Percentiles rank a stretch among this genome's conserved stretches.
Conservation (phyloP, 2,888 invertebrate species). For the Amblyteles armatorius region DNA sequence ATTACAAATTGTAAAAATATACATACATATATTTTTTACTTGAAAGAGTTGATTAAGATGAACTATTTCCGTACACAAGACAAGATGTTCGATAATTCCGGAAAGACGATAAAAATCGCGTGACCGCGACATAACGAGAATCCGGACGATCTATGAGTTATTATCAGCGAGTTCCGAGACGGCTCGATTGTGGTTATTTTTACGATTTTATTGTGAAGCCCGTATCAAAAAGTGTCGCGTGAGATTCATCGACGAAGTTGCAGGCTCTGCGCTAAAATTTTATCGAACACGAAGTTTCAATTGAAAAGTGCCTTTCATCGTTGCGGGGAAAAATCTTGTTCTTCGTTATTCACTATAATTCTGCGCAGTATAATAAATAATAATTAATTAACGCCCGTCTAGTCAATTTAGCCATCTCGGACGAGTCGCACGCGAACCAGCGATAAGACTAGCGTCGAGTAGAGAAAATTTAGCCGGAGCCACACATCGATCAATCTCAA, state of each 20-base stretch:
- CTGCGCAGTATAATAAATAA: not conserved
- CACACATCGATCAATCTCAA: conserved; percentile 36
- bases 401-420: conserved; percentile 56
- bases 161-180: conserved; percentile 18
- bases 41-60: not conserved
- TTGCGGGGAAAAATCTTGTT: not conserved
- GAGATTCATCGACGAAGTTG: conserved; percentile 7
- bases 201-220: not conserved
- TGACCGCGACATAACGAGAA: not conserved
- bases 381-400: conserved; percentile 47
- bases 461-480: conserved; percentile 2
- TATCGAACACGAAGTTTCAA: not conserved
- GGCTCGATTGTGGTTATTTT: conserved; percentile 2
- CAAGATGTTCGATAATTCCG: not conserved
- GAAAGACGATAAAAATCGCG: not conserved
- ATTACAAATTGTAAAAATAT: not conserved
- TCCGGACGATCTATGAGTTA: not conserved
- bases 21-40: not conserved
- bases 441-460: conserved; percentile 46
- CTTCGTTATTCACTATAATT: not conserved
- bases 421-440: conserved; percentile 48
- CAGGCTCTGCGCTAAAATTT: not conserved
- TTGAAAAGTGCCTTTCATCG: not conserved
- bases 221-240: conserved; percentile 10
- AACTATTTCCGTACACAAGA: not conserved